A percentile compares a stretch with the other conserved stretches of the same genome.
Conservation (phyloP, 1,140 invertebrate genomes). For the Plectus sambesii region DNA sequence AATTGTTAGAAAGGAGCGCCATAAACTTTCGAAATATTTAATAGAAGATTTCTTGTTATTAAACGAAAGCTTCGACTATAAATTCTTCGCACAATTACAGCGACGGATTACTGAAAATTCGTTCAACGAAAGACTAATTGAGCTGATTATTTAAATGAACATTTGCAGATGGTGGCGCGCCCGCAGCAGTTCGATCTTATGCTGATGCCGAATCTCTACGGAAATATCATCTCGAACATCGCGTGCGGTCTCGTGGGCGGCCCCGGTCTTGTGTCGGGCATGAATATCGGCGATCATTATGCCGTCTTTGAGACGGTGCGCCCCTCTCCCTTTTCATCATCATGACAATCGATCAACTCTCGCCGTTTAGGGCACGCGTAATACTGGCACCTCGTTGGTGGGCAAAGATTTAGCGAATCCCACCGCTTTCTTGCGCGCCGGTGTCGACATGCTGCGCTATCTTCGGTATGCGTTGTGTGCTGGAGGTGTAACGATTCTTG, state of each 20-base stretch:
- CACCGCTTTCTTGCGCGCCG: slow-evolving; percentile 40
- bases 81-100: too few species aligned
- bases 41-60: too few species aligned
- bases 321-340: slow-evolving; percentile 7
- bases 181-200: slow-evolving; percentile 96
- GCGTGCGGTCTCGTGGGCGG: slow-evolving; percentile 90
- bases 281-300: slow-evolving; percentile 68
- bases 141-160: too few species aligned
- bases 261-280: slow-evolving; percentile 81
- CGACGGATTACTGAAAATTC: too few species aligned
- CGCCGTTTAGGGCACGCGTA: slow-evolving; percentile 62
- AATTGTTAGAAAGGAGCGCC: too few species aligned
- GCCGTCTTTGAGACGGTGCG: slow-evolving; percentile 65
- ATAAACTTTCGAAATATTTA: too few species aligned
- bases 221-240: slow-evolving; percentile 90
- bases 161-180: slow-evolving; percentile 92
- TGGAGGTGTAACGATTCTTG: too few species aligned
- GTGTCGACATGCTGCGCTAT: slow-evolving; percentile 37
- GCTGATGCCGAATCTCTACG: slow-evolving; percentile 95
- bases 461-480: slow-evolving; percentile 16
- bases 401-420: slow-evolving; percentile 94
- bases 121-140: too few species aligned
- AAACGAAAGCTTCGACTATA: too few species aligned
- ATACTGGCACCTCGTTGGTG: slow-evolving; percentile 78
- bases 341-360: not conserved